Evolutionary conservation across 2,113 vertebrate species (phyloP).

Genomic region (Riparia riparia): DNA sequence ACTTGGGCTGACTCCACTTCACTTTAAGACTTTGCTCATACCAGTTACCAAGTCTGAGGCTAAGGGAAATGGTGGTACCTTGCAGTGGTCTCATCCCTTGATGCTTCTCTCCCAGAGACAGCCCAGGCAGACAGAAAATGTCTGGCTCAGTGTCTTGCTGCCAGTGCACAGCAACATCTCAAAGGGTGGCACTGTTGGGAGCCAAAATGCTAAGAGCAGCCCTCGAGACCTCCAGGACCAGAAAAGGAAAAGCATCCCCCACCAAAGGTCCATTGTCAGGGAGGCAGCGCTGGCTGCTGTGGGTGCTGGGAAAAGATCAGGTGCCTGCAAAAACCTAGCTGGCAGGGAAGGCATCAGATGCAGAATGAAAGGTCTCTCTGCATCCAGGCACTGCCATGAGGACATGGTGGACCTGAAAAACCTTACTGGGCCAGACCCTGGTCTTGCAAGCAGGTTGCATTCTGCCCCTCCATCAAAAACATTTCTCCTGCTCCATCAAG

Average conservation of each 20-base stretch:
- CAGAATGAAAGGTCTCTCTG: not conserved
- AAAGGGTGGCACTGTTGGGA: not conserved
- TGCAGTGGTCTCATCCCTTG: not conserved
- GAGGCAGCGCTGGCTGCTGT: not conserved
- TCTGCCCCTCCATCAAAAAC: not conserved
- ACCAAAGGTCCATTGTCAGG: not conserved
- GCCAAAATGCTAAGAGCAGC: not conserved
- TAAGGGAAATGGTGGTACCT: not conserved
- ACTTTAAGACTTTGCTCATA: not conserved
- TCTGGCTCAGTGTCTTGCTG: not conserved
- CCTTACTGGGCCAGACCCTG: not conserved
- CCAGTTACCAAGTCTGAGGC: not conserved
- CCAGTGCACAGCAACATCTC: not conserved
- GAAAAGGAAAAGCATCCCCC: not conserved
- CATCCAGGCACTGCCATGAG: not conserved
- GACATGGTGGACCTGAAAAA: not conserved
- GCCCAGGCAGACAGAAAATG: not conserved
- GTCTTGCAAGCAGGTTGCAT: not conserved
- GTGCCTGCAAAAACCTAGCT: not conserved
- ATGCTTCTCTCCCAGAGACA: not conserved
- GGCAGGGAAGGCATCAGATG: not conserved
- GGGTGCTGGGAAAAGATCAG: not conserved
- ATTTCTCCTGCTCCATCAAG: not conserved
- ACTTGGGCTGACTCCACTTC: not conserved
- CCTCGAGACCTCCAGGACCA: not conserved